Conservation (phyloP, 2,888 invertebrate species). For the Argyra leucocephala region DNA sequence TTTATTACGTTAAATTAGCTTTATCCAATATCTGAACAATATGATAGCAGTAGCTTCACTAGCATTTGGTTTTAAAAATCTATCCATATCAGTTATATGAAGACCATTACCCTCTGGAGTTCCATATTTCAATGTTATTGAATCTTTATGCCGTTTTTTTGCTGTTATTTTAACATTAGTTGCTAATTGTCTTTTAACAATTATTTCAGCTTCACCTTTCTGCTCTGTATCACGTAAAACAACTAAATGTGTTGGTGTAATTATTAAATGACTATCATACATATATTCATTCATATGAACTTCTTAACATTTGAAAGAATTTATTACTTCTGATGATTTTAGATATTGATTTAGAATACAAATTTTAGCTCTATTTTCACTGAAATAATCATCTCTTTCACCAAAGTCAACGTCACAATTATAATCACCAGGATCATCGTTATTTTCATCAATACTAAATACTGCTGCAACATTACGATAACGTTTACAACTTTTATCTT, state of each 20-base stretch:
- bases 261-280: conserved; percentile 77
- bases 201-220: conserved; percentile 72
- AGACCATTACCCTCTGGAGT: conserved; percentile 69
- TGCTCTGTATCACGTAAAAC: conserved; percentile 67
- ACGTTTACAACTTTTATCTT: conserved; percentile 73
- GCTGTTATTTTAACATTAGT: conserved; percentile 96
- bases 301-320: conserved; percentile 85
- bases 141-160: conserved; percentile 86
- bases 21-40: conserved; percentile 55
- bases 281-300: conserved; percentile 80
- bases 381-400: conserved; percentile 42
- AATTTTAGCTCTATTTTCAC: conserved; percentile 61
- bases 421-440: conserved; percentile 46
- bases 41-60: conserved; percentile 81
- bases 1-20: conserved; percentile 33
- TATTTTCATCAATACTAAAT: conserved; percentile 89
- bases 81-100: conserved; percentile 80
- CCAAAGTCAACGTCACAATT: conserved; percentile 29
- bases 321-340: conserved; percentile 72
- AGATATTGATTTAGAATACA: conserved; percentile 73
- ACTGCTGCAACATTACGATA: conserved; percentile 86
- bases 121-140: conserved; percentile 96
- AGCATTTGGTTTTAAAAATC: conserved; percentile 85
- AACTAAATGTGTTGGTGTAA: conserved; percentile 76
- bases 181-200: conserved; percentile 77